Evolutionary conservation across 2,797 vertebrate genomes (phyloP).

Genomic region (Salmo trutta): DNA sequence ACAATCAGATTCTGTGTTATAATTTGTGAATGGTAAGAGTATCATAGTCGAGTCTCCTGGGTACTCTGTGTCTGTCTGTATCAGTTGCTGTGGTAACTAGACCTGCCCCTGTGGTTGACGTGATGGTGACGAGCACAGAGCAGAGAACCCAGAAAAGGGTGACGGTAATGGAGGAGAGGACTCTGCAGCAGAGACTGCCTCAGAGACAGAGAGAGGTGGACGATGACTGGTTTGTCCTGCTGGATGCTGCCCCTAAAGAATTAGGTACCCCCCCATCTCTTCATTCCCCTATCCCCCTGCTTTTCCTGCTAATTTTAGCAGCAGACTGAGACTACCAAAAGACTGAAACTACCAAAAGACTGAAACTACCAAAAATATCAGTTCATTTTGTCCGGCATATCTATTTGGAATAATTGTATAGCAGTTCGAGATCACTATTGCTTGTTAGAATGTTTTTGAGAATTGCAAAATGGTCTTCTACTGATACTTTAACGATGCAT

Average conservation of each 20-base stretch:
- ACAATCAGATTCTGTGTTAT: neutral
- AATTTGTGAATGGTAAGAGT: neutral
- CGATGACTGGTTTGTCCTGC: conserved; percentile 35
- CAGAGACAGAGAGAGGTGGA: conserved; percentile 27
- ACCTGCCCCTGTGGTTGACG: conserved; percentile 23
- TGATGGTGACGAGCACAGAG: conserved; percentile 41
- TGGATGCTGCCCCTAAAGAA: conserved; percentile 24
- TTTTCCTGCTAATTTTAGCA: neutral
- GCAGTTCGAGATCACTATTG: no score
- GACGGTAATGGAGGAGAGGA: conserved; percentile 40
- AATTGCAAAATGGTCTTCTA: neutral
- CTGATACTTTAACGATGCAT: neutral
- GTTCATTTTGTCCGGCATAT: neutral
- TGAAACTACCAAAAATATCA: neutral
- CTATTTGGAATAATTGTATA: neutral
- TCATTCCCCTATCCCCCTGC: neutral
- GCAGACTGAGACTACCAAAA: neutral
- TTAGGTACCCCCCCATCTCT: conserved; percentile 24
- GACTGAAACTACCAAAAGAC: neutral
- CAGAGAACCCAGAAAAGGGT: conserved; percentile 35
- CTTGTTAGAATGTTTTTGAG: neutral
- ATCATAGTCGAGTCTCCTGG: neutral
- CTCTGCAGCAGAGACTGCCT: conserved; percentile 3
- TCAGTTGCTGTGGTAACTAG: conserved; percentile 40
- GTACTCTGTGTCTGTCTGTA: conserved; percentile 1